Conservation (phyloP, 2,113 vertebrate genomes). For the Hemichromis elongatus region DNA sequence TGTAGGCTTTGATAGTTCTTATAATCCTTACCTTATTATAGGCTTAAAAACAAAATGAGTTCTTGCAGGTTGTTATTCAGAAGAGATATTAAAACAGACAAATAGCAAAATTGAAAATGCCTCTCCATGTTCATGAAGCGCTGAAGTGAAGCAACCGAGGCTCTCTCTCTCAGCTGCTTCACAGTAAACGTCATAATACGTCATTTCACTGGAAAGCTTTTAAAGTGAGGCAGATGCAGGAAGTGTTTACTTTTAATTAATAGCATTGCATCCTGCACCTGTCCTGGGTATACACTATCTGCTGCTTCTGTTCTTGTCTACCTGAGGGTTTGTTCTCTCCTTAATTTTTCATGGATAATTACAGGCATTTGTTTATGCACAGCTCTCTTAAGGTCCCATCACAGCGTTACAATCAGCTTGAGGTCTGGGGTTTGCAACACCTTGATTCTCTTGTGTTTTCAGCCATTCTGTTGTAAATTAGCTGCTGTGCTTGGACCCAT, state of each 20-base stretch:
- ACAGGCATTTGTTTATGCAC: neutral
- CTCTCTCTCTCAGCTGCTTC: neutral
- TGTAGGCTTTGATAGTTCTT: neutral
- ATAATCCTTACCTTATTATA: neutral
- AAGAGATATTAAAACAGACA: neutral
- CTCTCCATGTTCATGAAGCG: neutral
- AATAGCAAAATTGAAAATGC: neutral
- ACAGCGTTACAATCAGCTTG: neutral
- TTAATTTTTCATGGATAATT: neutral
- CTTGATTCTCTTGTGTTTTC: neutral
- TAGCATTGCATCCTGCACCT: neutral
- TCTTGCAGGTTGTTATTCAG: neutral
- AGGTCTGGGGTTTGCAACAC: neutral
- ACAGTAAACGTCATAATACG: neutral
- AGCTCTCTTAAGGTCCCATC: neutral
- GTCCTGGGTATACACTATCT: neutral
- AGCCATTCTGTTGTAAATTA: neutral
- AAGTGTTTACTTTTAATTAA: neutral
- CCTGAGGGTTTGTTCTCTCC: neutral
- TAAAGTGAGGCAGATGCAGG: neutral
- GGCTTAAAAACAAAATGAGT: neutral
- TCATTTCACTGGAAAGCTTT: neutral
- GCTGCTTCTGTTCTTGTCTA: neutral
- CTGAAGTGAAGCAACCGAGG: neutral
- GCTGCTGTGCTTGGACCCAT: neutral